Evolutionary conservation across 1,140 invertebrate species (phyloP).

Genomic region (Archivesica marissinica): DNA sequence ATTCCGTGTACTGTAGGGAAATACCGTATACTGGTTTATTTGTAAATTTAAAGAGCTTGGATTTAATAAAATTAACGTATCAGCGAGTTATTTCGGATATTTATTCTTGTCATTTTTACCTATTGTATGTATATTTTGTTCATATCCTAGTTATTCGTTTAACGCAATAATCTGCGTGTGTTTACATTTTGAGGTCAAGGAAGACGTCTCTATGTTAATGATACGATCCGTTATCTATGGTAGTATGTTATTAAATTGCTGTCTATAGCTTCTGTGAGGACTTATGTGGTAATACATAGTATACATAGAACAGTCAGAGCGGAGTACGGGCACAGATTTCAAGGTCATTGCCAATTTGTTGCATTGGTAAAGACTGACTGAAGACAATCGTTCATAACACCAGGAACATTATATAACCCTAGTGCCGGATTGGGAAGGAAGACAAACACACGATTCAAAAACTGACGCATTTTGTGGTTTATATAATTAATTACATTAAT

Average conservation of each 20-base stretch:
- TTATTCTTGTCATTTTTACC: background rate
- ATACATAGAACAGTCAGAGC: background rate
- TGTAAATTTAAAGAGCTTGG: background rate
- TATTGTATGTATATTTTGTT: no score
- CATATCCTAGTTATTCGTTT: conserved; percentile 26
- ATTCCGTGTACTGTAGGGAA: background rate
- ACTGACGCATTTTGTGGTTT: background rate
- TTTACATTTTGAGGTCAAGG: conserved; percentile 15
- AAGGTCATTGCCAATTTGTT: background rate
- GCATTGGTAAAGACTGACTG: background rate
- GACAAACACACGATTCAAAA: background rate
- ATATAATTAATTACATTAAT: background rate
- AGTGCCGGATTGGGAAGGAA: background rate
- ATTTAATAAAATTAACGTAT: background rate
- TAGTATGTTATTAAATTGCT: conserved; percentile 3
- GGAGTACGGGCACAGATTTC: background rate
- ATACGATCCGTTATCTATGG: background rate
- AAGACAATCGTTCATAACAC: background rate
- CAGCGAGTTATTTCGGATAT: background rate
- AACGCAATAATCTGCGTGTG: conserved; percentile 2
- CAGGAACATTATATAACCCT: background rate
- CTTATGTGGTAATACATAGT: no score
- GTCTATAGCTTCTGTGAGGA: background rate
- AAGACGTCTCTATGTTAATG: conserved; percentile 9
- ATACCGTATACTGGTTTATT: background rate